Conservation (phyloP, 2,113 vertebrate genomes). For the Lota lota region DNA sequence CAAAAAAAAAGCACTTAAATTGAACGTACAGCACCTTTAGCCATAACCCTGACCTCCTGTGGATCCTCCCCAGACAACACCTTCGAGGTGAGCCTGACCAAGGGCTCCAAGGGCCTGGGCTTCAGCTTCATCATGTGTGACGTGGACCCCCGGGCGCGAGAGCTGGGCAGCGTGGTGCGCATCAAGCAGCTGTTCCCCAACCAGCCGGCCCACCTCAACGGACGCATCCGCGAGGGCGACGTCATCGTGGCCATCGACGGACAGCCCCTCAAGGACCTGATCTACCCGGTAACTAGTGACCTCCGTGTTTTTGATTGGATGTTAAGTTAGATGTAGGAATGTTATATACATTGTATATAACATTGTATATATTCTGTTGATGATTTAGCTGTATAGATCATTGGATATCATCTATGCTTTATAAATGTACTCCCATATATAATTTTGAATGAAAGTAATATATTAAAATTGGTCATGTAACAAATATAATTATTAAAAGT, state of each 20-base stretch:
- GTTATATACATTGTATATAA: too few species aligned
- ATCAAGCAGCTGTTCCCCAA: conserved; percentile 85
- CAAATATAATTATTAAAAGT: too few species aligned
- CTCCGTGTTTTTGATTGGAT: background rate
- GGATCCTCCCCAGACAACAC: conserved; percentile 68
- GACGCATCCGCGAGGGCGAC: conserved; percentile 80
- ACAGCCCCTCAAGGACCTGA: conserved; percentile 74
- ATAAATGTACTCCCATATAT: too few species aligned
- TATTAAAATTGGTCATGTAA: too few species aligned
- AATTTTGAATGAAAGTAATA: too few species aligned
- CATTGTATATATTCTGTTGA: too few species aligned
- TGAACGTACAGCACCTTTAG: background rate
- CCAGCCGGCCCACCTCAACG: conserved; percentile 82
- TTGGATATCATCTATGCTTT: too few species aligned
- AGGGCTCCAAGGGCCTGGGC: conserved; percentile 79
- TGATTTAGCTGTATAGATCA: too few species aligned
- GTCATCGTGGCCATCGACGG: conserved; percentile 84
- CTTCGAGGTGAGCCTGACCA: conserved; percentile 81
- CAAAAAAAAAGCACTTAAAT: background rate
- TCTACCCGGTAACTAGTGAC: conserved; percentile 74
- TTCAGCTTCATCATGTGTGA: conserved; percentile 85
- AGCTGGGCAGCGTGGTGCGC: conserved; percentile 70
- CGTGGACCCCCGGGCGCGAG: conserved; percentile 56
- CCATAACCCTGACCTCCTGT: too few species aligned
- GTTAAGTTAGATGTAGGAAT: too few species aligned